Conservation (phyloP, 1,140 invertebrate genomes). For the Chionoecetes opilio region DNA sequence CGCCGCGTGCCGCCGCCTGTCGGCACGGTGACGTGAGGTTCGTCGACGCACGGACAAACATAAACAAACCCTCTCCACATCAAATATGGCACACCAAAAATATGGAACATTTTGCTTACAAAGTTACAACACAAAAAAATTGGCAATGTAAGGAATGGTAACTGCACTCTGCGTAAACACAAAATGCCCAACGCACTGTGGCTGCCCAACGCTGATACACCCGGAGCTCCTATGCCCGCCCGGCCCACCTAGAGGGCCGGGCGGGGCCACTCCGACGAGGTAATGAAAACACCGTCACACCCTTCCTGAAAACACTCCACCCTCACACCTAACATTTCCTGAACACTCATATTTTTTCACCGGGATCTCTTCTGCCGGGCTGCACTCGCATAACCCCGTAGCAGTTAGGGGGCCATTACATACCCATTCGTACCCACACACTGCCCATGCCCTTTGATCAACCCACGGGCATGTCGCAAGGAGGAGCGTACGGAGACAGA, state of each 20-base stretch:
- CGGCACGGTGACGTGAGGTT: neutral
- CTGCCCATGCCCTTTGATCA: neutral
- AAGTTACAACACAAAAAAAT: neutral
- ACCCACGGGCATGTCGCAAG: too few species aligned
- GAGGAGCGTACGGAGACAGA: too few species aligned
- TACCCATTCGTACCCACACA: neutral
- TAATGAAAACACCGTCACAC: too few species aligned
- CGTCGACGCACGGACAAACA: too few species aligned
- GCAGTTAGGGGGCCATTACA: neutral
- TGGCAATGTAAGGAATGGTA: slow-evolving; percentile 1
- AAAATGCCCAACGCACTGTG: slow-evolving; percentile 5
- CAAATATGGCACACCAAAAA: slow-evolving; percentile 20
- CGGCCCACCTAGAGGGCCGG: too few species aligned
- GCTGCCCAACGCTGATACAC: neutral
- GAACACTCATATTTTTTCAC: too few species aligned
- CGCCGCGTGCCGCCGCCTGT: neutral
- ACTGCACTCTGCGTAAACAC: neutral
- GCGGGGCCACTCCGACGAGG: too few species aligned
- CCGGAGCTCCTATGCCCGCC: too few species aligned
- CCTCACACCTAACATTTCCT: too few species aligned
- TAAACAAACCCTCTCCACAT: neutral
- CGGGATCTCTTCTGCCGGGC: too few species aligned
- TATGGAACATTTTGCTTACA: neutral
- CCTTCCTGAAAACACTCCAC: too few species aligned
- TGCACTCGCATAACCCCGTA: too few species aligned